Conservation (phyloP, 2,797 vertebrate genomes). For the Emys orbicularis region DNA sequence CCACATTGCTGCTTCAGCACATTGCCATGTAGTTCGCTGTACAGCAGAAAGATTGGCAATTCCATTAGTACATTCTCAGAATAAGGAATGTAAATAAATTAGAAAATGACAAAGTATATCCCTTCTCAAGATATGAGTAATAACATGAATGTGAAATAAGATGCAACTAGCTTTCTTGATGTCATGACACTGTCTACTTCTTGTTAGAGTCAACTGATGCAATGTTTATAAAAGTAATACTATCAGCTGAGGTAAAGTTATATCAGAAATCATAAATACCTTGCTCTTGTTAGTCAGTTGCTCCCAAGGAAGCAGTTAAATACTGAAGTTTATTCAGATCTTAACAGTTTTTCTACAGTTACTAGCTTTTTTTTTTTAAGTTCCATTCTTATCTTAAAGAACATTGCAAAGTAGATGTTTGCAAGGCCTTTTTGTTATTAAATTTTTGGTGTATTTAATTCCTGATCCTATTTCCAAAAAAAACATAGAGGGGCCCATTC, state of each 20-base stretch:
- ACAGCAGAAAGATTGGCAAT: not conserved
- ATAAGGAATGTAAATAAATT: slow-evolving; percentile 28
- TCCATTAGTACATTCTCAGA: not conserved
- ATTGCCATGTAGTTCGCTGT: not conserved
- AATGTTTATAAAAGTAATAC: not conserved
- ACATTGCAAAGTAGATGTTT: not conserved
- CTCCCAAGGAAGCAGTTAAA: slow-evolving; percentile 10
- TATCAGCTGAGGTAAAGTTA: not conserved
- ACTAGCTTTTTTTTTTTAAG: not conserved
- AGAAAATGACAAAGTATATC: slow-evolving; percentile 12
- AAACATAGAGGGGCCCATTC: not conserved
- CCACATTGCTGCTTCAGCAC: not conserved
- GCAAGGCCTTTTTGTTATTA: not conserved
- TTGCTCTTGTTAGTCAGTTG: slow-evolving; percentile 1
- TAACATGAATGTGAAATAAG: slow-evolving; percentile 8
- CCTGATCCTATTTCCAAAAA: not conserved
- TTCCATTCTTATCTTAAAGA: slow-evolving; percentile 12
- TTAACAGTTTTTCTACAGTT: not conserved
- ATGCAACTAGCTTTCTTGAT: not conserved
- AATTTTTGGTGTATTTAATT: not conserved
- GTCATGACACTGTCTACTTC: slow-evolving; percentile 12
- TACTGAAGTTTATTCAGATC: not conserved
- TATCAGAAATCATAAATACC: not conserved
- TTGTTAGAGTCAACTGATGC: not conserved
- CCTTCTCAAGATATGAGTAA: slow-evolving; percentile 23